These are phyloP conservation scores for Siphlonurus alternatus DNA, from an alignment of 2,888 invertebrate genomes.

Conservation along the genomic window DNA sequence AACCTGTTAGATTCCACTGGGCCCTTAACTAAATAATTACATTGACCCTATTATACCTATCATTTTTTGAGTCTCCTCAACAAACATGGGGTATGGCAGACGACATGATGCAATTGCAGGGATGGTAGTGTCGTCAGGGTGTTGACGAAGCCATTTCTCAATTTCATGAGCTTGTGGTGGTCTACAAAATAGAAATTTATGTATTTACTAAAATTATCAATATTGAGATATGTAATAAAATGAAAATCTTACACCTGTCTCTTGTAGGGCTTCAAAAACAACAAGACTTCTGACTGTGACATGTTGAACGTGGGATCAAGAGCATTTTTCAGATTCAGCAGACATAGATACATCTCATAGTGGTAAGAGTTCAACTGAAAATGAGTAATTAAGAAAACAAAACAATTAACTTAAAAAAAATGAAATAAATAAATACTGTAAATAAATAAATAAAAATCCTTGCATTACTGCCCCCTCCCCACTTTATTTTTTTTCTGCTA, in stretches of 20 bases:
- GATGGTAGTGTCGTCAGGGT: constrained; percentile 26
- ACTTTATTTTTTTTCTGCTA: too few species aligned
- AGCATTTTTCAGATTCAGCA: background rate
- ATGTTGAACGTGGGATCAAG: background rate
- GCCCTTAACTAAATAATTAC: background rate
- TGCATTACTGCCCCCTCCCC: too few species aligned
- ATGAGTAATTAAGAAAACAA: too few species aligned
- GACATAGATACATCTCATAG: background rate
- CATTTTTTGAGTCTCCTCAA: constrained; percentile 28
- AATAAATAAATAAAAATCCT: too few species aligned
- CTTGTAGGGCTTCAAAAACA: background rate
- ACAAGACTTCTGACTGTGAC: background rate
- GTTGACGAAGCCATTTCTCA: constrained; percentile 30
- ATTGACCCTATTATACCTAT: constrained; percentile 21
- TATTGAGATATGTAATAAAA: too few species aligned
- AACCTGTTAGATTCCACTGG: too few species aligned
- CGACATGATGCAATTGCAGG: constrained; percentile 31
- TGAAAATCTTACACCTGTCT: background rate
- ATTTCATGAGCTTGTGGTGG: constrained; percentile 28
- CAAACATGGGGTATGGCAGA: constrained; percentile 28
- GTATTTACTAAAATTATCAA: too few species aligned
- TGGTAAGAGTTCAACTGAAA: background rate
- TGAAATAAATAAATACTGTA: too few species aligned
- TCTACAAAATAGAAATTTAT: constrained; percentile 20
- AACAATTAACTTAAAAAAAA: too few species aligned